Percentiles rank a stretch among this genome's conserved stretches.
These are phyloP conservation scores for Synergus itoensis DNA, from an alignment of 2,888 invertebrate genomes.

Conservation along the genomic window DNA sequence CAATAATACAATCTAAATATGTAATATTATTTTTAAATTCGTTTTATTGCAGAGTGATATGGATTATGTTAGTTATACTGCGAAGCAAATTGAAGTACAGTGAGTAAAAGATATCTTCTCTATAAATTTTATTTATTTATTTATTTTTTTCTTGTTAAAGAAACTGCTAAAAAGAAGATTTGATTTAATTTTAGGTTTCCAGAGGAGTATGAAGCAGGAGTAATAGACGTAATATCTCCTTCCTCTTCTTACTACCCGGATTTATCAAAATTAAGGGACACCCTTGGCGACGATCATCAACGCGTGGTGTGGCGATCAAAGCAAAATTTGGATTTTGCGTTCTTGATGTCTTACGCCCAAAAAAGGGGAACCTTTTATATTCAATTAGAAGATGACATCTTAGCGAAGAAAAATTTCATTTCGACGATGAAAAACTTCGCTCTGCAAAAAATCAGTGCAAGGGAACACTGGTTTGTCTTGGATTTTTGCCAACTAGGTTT, in stretches of 20 bases:
- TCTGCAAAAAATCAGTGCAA: constrained; percentile 85
- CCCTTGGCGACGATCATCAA: constrained; percentile 91
- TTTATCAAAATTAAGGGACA: constrained; percentile 86
- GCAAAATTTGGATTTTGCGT: constrained; percentile 96
- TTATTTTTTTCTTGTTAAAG: too few species aligned
- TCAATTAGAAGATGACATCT: constrained; percentile 96
- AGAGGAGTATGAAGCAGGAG: constrained; percentile 86
- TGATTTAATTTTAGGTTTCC: constrained; percentile 82
- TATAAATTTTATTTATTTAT: too few species aligned
- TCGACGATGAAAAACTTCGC: constrained; percentile 92
- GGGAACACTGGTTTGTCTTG: constrained; percentile 92
- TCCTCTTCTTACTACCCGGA: constrained; percentile 93
- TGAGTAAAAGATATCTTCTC: constrained; percentile 78
- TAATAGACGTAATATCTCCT: constrained; percentile 94
- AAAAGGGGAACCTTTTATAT: constrained; percentile 93
- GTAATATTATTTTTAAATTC: constrained; percentile 44
- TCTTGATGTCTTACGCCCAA: constrained; percentile 95
- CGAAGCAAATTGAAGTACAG: constrained; percentile 87
- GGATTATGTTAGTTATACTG: constrained; percentile 86
- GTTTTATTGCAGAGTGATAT: constrained; percentile 83
- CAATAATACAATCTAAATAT: too few species aligned
- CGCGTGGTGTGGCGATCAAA: constrained; percentile 95
- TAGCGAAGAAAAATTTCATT: constrained; percentile 91
- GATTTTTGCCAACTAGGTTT: constrained; percentile 97
- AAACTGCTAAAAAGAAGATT: not conserved